Base-by-base conservation (phyloP, 2,113 vertebrate species). In the Ornithorhynchus anatinus region DNA sequence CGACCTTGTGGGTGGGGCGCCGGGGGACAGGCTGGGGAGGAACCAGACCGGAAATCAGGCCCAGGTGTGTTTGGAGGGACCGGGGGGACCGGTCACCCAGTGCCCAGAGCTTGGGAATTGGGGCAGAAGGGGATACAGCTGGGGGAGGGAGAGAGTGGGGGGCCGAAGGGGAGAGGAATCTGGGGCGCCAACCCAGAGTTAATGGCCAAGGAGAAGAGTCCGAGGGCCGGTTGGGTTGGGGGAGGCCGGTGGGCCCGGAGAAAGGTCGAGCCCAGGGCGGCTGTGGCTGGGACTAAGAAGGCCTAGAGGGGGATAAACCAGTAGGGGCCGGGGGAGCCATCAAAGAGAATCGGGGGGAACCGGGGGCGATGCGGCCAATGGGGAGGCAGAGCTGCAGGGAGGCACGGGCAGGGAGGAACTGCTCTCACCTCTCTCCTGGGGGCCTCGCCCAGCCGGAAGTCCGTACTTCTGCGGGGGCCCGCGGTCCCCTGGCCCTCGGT, bases 371-470 rank as follows among this genome's bases (percentile, higher is more conserved):
- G 16, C 12, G 15, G 27, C 36, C 51, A 36, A 5, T 1, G 23
- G 39, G 37, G 31, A n/a, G n/a, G n/a, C n/a, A n/a, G n/a, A n/a
- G n/a, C n/a, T n/a, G n/a, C n/a, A n/a, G n/a, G n/a, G n/a, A n/a
- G n/a, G n/a, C n/a, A n/a, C n/a, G n/a, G n/a, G n/a, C n/a, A n/a
- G n/a, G n/a, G n/a, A n/a, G n/a, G n/a, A n/a, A n/a, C 47, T 44
- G 20, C 31, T 39, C 81, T 89, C 70, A 89, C 89, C 86, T 91
- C 89, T 67, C 76, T 86, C 73, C 79, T 81, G 32, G 65, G 48
- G 5, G 60, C 53, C 45, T 89, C 88, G 25, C 69, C 56, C 72
- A 83, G 29, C 40, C 67, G 83, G 44, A 69, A 52, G 38, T 89
- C 88, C 8, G 65, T 33, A 25, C 67, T 89, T 58, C 69, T 81